phyloP scores from a whole-genome alignment of 2,113 vertebrate genomes.

The Caretta caretta region DNA sequence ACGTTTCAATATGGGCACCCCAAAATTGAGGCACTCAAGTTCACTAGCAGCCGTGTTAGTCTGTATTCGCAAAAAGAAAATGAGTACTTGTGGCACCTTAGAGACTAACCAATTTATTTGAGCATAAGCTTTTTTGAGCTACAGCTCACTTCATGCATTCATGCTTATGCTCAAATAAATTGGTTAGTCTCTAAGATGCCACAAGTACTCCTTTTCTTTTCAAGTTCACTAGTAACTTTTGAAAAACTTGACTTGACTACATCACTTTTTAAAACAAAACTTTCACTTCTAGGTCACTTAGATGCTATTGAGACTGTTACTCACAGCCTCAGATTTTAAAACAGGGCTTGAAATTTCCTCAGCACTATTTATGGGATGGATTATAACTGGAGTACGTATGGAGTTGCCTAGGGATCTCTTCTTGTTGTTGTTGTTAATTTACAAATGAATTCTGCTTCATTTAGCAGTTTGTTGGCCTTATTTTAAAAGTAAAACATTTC shows the following conservation, averaged over 20 bases:
- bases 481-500: not conserved
- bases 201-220: no score
- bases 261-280: not conserved
- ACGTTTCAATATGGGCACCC: not conserved
- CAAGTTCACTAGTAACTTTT: not conserved
- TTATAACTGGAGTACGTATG: not conserved
- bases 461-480: not conserved
- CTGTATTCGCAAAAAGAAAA: no score
- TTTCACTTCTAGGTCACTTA: not conserved
- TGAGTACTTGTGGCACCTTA: no score
- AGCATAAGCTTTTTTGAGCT: no score
- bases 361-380: not conserved
- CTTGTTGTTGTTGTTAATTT: fast-evolving
- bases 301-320: not conserved
- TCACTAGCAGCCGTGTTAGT: not conserved
- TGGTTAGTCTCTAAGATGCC: no score
- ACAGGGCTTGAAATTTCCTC: not conserved
- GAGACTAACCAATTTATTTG: no score
- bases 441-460: not conserved
- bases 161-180: no score
- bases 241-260: not conserved
- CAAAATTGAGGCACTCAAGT: not conserved
- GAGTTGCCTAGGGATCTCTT: not conserved
- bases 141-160: no score
- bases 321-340: not conserved